Percentiles rank a stretch among this genome's conserved stretches.
phyloP scores from a whole-genome alignment of 2,888 invertebrate genomes.

The Schizotus pectinicornis region DNA sequence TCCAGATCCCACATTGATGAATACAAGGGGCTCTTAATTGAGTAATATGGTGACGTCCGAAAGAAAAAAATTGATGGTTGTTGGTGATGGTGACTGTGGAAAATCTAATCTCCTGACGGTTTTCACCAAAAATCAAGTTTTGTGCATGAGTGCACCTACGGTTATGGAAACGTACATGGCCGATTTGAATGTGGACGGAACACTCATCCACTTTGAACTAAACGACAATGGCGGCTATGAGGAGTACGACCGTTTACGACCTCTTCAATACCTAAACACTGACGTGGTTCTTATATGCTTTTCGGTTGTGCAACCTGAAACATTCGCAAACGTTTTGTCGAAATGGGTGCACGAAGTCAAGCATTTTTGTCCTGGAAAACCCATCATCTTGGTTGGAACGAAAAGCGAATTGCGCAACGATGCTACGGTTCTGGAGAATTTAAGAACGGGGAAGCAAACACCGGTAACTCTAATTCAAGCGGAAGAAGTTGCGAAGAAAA shows the following conservation, averaged over 20 bases:
- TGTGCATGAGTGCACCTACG: slow-evolving; percentile 99
- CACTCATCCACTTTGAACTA: slow-evolving; percentile 87
- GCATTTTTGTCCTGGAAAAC: slow-evolving; percentile 99
- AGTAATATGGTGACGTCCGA: slow-evolving; percentile 54
- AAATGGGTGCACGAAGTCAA: slow-evolving; percentile 99
- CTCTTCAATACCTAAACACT: slow-evolving; percentile 96
- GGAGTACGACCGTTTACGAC: slow-evolving; percentile 95
- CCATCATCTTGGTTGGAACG: slow-evolving; percentile 98
- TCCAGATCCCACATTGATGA: no score
- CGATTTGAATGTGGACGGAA: slow-evolving; percentile 96
- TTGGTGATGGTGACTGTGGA: slow-evolving; percentile 99
- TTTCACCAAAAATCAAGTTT: slow-evolving; percentile 99
- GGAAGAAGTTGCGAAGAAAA: slow-evolving; percentile 99
- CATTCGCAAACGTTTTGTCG: slow-evolving; percentile 98
- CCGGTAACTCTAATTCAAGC: slow-evolving; percentile 97
- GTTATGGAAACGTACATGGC: slow-evolving; percentile 99
- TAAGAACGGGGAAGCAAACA: slow-evolving; percentile 98
- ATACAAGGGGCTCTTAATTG: no score
- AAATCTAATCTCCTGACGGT: slow-evolving; percentile 99
- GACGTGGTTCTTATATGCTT: slow-evolving; percentile 99
- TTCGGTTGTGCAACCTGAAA: slow-evolving; percentile 98
- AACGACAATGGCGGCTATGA: slow-evolving; percentile 99
- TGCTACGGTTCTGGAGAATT: slow-evolving; percentile 91
- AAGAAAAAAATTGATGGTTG: slow-evolving; percentile 96
- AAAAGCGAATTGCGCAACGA: slow-evolving; percentile 97